A percentile compares a stretch with the other conserved stretches of the same genome.
These are phyloP conservation scores for Crypturellus tataupa DNA, from an alignment of 2,797 vertebrate species.

Conservation along the genomic window DNA sequence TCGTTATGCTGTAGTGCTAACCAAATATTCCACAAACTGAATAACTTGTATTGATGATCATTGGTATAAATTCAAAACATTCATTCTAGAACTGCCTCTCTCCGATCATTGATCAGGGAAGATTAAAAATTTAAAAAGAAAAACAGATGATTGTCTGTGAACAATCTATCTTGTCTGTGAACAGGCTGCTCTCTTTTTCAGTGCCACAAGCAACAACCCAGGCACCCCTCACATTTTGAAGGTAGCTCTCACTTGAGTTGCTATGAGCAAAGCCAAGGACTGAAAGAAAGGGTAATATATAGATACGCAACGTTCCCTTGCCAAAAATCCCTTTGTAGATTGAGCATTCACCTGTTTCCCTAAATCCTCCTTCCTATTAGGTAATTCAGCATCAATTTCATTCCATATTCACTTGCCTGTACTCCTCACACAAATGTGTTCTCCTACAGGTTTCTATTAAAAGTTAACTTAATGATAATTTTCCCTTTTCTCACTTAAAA, in stretches of 20 bases:
- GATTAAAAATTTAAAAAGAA: neutral
- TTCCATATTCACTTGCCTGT: neutral
- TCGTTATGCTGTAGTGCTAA: neutral
- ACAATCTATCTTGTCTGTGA: neutral
- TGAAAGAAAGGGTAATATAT: neutral
- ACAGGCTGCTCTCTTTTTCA: neutral
- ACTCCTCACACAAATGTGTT: neutral
- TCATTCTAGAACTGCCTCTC: neutral
- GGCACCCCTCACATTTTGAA: neutral
- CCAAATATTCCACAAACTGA: neutral
- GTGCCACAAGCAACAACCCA: neutral
- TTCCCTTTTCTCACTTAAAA: neutral
- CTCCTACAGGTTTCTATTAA: neutral
- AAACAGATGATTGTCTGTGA: neutral
- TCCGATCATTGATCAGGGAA: neutral
- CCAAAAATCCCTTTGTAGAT: neutral
- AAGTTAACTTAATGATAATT: neutral
- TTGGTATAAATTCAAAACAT: neutral
- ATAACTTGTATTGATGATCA: neutral
- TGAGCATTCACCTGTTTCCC: neutral
- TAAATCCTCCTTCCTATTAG: neutral
- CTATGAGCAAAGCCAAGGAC: neutral
- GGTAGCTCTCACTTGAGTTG: neutral
- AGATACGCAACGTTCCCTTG: neutral
- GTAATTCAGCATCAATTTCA: neutral